Percentiles rank a stretch among this genome's conserved stretches.
Conservation (phyloP, 2,888 invertebrate species). For the Allygus modestus region DNA sequence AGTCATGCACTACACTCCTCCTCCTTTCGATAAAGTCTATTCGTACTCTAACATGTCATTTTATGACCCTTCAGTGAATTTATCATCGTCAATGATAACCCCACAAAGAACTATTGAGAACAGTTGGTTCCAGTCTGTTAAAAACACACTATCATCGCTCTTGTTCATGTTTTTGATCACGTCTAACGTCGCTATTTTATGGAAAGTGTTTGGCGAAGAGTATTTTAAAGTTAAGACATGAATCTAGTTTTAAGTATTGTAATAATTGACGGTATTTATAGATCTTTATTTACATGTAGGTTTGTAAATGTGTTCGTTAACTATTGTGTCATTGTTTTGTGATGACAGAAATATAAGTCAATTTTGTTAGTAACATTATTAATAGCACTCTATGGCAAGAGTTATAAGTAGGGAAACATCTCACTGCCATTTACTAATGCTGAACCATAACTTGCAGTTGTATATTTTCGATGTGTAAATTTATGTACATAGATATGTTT, state of each 20-base stretch:
- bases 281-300: neutral
- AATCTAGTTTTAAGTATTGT: neutral
- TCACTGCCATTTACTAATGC: neutral
- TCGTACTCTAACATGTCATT: neutral
- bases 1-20: conserved; percentile 33
- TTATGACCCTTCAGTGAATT: conserved; percentile 23
- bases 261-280: neutral
- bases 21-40: conserved; percentile 21
- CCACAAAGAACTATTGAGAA: neutral
- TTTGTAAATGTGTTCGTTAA: neutral
- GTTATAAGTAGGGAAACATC: neutral
- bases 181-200: conserved; percentile 10
- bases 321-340: neutral
- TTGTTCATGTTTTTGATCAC: conserved; percentile 34
- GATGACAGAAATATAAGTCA: neutral
- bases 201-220: conserved; percentile 54
- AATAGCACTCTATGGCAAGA: neutral
- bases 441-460: neutral
- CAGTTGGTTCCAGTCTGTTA: conserved; percentile 28
- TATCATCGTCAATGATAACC: neutral
- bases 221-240: conserved; percentile 49
- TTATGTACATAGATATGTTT: neutral
- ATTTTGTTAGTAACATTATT: neutral
- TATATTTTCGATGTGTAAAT: neutral
- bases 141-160: neutral